Evolutionary conservation across 2,113 vertebrate species (phyloP).

Genomic region (Nymphicus hollandicus): DNA sequence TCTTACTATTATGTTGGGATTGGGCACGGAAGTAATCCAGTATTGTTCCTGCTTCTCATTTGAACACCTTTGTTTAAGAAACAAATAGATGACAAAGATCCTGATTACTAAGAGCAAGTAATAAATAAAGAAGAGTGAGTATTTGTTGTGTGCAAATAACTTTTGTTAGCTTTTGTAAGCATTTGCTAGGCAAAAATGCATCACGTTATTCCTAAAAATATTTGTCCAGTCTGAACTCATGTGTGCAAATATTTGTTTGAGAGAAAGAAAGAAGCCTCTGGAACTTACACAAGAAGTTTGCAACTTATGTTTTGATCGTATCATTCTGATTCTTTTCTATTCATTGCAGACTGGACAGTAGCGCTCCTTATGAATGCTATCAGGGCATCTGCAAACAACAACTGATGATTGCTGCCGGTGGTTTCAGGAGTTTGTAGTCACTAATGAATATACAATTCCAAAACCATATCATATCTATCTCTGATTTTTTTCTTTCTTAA

Average conservation of each 20-base stretch:
- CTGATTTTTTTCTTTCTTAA: background rate
- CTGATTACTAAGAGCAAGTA: background rate
- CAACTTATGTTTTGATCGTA: background rate
- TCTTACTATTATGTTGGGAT: background rate
- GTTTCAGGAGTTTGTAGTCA: background rate
- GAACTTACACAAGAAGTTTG: background rate
- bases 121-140: background rate
- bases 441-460: background rate
- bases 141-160: background rate
- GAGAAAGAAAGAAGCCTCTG: background rate
- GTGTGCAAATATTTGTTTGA: background rate
- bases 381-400: background rate
- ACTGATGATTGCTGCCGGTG: background rate
- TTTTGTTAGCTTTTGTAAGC: background rate
- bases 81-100: background rate
- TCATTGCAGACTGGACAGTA: background rate
- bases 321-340: background rate
- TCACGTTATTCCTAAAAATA: background rate
- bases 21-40: background rate
- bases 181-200: background rate
- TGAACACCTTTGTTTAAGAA: background rate
- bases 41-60: background rate
- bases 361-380: background rate
- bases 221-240: background rate
- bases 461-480: background rate